Evolutionary conservation across 2,888 invertebrate genomes (phyloP).

Genomic region (Syrphus vitripennis): DNA sequence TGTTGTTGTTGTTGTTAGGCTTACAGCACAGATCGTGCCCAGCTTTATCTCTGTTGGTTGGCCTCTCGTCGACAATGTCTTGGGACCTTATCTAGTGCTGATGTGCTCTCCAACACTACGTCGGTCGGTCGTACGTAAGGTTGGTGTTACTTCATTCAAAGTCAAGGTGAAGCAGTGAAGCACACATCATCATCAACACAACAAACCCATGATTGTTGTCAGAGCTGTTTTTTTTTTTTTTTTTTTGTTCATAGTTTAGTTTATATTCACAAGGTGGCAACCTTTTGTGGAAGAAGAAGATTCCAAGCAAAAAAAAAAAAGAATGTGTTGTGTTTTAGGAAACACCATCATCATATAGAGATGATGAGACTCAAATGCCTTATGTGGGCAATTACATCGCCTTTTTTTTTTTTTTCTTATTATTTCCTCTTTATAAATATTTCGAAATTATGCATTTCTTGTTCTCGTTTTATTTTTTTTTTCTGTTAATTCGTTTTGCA

Average conservation of each 20-base stretch:
- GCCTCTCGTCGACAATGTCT: not conserved
- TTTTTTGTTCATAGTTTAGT: not conserved
- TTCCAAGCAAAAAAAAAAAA: constrained; percentile 5
- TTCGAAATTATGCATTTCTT: constrained; percentile 18
- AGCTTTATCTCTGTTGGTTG: constrained; percentile 25
- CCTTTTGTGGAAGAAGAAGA: constrained; percentile 17
- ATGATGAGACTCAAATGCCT: constrained; percentile 3
- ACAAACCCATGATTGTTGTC: constrained; percentile 16
- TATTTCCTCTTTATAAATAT: constrained; percentile 14
- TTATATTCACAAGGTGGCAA: constrained; percentile 37
- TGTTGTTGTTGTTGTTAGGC: not conserved
- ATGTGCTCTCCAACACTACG: not conserved
- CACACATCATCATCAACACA: constrained; percentile 53
- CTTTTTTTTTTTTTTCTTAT: not conserved
- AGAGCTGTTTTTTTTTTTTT: constrained; percentile 17
- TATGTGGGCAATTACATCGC: constrained; percentile 54
- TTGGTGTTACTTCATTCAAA: constrained; percentile 59
- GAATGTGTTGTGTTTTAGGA: constrained; percentile 25
- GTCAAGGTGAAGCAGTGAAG: constrained; percentile 55
- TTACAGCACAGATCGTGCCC: constrained; percentile 39
- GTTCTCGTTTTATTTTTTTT: constrained; percentile 16
- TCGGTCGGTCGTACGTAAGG: not conserved
- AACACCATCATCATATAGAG: not conserved
- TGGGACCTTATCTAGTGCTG: constrained; percentile 60
- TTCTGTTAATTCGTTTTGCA: constrained; percentile 43